phyloP scores from a whole-genome alignment of 2,888 invertebrate genomes.

The Vannuccia rotundouncinata region DNA sequence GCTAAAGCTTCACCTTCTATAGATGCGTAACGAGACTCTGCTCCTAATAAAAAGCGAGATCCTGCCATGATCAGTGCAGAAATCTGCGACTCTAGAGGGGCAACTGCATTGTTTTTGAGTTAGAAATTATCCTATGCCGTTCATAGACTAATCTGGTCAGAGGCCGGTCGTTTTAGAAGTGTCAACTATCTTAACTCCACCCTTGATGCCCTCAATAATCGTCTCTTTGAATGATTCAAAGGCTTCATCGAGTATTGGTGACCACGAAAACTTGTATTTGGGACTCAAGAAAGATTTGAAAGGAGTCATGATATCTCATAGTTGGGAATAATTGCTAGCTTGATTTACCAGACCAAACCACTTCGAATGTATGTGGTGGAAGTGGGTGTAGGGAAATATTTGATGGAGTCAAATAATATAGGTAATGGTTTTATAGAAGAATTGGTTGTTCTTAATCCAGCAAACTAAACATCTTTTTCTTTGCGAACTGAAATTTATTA shows the following conservation, averaged over 20 bases:
- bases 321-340: constrained; percentile 42
- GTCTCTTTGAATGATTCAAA: constrained; percentile 40
- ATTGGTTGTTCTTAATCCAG: not conserved
- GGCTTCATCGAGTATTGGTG: constrained; percentile 38
- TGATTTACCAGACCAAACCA: constrained; percentile 45
- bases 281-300: constrained; percentile 40
- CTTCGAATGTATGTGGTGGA: not conserved
- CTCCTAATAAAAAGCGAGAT: not conserved
- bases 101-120: constrained; percentile 42
- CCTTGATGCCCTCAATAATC: constrained; percentile 40
- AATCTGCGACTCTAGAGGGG: constrained; percentile 38
- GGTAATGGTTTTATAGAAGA: not conserved
- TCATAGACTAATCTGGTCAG: constrained; percentile 42
- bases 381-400: not conserved
- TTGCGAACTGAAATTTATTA: not conserved
- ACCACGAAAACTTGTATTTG: constrained; percentile 37
- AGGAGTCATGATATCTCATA: constrained; percentile 41
- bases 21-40: not conserved
- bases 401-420: not conserved
- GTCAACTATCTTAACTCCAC: constrained; percentile 41
- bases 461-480: not conserved
- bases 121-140: constrained; percentile 42
- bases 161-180: constrained; percentile 40
- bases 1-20: not conserved
- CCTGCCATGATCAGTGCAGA: constrained; percentile 31